Conservation (phyloP, 92 coral and sea anemone genomes). For the Porites evermanni region DNA sequence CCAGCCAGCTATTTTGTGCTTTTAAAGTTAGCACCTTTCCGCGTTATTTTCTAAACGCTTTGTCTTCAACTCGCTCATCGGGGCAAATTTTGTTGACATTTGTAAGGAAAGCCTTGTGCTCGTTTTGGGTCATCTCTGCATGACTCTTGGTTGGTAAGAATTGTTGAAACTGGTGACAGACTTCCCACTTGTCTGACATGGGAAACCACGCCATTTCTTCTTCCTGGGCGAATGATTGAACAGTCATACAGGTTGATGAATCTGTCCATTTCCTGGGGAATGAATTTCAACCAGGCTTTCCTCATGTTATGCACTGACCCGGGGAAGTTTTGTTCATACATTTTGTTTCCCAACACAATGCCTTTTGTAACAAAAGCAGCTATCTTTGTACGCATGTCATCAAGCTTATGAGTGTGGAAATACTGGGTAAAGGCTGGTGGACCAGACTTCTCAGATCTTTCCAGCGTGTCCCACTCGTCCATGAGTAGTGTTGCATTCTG, state of each 20-base stretch:
- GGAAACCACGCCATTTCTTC: slow-evolving; percentile 55
- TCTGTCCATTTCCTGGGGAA: slow-evolving; percentile 39
- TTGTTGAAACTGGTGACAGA: slow-evolving; percentile 20
- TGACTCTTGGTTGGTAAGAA: neutral
- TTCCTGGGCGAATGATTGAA: slow-evolving; percentile 47
- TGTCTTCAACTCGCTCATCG: slow-evolving; percentile 18
- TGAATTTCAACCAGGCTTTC: slow-evolving; percentile 45
- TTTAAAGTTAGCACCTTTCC: too few species aligned
- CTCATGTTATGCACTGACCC: slow-evolving; percentile 39
- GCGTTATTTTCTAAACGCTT: too few species aligned
- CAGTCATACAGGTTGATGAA: slow-evolving; percentile 47
- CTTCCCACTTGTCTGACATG: slow-evolving; percentile 62
- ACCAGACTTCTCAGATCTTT: too few species aligned
- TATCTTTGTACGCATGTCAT: slow-evolving; percentile 13
- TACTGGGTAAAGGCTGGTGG: too few species aligned
- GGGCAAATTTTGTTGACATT: slow-evolving; percentile 47
- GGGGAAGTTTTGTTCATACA: slow-evolving; percentile 33
- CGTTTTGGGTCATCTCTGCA: slow-evolving; percentile 44
- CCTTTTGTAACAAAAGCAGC: slow-evolving; percentile 27
- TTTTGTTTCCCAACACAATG: slow-evolving; percentile 50
- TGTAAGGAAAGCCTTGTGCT: slow-evolving; percentile 19
- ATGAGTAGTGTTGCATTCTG: too few species aligned
- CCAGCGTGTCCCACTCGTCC: too few species aligned
- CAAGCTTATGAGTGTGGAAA: too few species aligned
- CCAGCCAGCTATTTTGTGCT: too few species aligned